Base-by-base conservation (phyloP, 2,888 invertebrate genomes). In the Podotricha telesiphe region DNA sequence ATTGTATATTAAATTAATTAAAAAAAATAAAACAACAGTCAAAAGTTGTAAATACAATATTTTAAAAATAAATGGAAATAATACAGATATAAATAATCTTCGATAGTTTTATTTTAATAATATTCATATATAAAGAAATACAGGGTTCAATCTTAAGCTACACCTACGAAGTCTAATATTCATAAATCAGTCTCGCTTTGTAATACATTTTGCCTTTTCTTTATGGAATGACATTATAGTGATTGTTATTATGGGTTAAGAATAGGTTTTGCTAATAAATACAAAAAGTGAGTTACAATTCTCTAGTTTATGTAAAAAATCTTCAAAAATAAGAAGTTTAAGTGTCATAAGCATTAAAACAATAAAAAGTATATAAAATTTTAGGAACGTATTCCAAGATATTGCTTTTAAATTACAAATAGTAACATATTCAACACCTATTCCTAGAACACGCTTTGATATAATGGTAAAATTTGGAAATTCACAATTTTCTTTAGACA, bases 171-270 rank as follows among this genome's bases (percentile, higher is more conserved):
- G 61, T 59, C 47, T 56, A 42, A 64, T 55, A 64, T 48, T 69
- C 64, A 67, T 66, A 74, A 73, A 74, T 75, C 75, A 75, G 75
- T 75, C 74, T 74, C 74, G 67, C 62, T 64, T 67, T 59, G 63
- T 66, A 71, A 67, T 70, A 72, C 61, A 67, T 48, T 65, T 65
- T 37, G 22, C 48, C 63, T 69, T 73, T 72, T 68, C 67, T 66
- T 69, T 34, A 53, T 69, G 75, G 74, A 76, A 76, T 74, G 73
- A 61, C 59, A 63, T 50, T 58, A 62, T 40, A 50, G 51, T 64
- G 37, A 13, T 45, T 42, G 20, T 62, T 53, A 13, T 22, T 6
- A 50, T 62, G 47, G 17, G n/a, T 2, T 55, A 45, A 45, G 8
- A 42, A 42, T n/a, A 42, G 7, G 2, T 56, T 19, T 56, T 17